Evolutionary conservation across 2,888 invertebrate species (phyloP).

Genomic region (Mycalesis mineus): DNA sequence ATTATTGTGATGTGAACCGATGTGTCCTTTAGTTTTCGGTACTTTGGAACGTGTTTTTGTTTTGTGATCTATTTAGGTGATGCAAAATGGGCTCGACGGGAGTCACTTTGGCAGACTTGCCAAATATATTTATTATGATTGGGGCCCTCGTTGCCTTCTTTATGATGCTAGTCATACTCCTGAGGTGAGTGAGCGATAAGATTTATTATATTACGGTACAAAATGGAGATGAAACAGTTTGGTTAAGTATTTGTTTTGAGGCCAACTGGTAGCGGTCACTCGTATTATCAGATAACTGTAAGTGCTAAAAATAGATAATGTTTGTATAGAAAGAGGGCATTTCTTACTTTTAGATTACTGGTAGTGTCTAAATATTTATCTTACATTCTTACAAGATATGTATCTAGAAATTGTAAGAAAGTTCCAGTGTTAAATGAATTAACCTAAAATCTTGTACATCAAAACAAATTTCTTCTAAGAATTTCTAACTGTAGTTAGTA

Average conservation of each 20-base stretch:
- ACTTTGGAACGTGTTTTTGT: constrained; percentile 40
- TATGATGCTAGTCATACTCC: constrained; percentile 85
- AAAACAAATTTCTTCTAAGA: too few relatives aligned
- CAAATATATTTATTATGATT: constrained; percentile 86
- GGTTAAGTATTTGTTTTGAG: background rate
- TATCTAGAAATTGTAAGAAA: too few relatives aligned
- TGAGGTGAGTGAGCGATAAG: constrained; percentile 76
- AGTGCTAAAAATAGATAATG: background rate
- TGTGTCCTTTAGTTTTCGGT: constrained; percentile 44
- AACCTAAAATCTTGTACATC: too few relatives aligned
- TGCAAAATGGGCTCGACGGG: constrained; percentile 63
- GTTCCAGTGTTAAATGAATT: too few relatives aligned
- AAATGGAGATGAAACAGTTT: background rate
- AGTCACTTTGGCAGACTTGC: constrained; percentile 84
- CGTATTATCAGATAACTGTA: background rate
- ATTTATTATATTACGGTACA: background rate
- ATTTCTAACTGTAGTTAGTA: too few relatives aligned
- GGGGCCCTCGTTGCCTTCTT: constrained; percentile 85
- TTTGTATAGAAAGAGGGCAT: background rate
- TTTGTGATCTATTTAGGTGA: constrained; percentile 41
- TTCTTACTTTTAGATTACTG: too few relatives aligned
- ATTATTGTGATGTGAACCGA: constrained; percentile 46
- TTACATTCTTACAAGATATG: too few relatives aligned
- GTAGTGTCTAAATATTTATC: too few relatives aligned
- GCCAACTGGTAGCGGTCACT: background rate